Base-by-base conservation (phyloP, 2,888 invertebrate genomes). In the Marasmarcha lunaedactyla region DNA sequence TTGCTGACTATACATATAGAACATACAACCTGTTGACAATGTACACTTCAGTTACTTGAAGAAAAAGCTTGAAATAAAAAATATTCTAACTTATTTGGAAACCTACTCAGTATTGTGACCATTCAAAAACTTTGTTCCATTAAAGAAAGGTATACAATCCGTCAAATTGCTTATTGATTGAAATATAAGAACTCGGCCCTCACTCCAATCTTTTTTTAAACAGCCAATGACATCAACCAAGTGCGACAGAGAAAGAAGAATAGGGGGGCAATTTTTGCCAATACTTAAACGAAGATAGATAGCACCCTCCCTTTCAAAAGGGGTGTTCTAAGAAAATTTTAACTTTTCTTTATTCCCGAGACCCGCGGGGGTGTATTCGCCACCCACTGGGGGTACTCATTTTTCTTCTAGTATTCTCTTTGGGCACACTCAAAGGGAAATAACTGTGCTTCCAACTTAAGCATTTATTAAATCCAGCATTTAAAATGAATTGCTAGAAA, bases 271-370 rank as follows among this genome's bases (percentile, higher is more conserved):
- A 76, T 79, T 81, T 79, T 81, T 81, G 76, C 77, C 79, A 70
- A 81, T 81, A 79, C 79, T 77, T 78, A 69, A 77, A 77, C 72
- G 72, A 81, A 79, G 79, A 78, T 66, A 78, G 81, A 79, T 76
- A 74, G 71, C 50, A 47, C 47, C 64, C 57, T 60, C 68, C 64
- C 67, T 20, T 20, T 20, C 20, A 20, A 55, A 40, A 38, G 71
- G 69, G 56, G 67, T 66, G 67, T 66, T 73, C 70, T 64, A 72
- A 76, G 78, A 78, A 78, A 81, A 81, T 83, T 83, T 81, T 78
- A 81, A 83, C 73, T 83, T 83, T 81, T 81, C 81, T 81, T 83
- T 83, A 81, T 81, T 76, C 78, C 67, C 20, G 20, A 61, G 55
- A 63, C 60, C 47, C 44, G 46, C 37, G 57, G 57, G 44, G 50